Conservation (phyloP, 2,888 invertebrate genomes). For the Scaptomyza reducta region DNA sequence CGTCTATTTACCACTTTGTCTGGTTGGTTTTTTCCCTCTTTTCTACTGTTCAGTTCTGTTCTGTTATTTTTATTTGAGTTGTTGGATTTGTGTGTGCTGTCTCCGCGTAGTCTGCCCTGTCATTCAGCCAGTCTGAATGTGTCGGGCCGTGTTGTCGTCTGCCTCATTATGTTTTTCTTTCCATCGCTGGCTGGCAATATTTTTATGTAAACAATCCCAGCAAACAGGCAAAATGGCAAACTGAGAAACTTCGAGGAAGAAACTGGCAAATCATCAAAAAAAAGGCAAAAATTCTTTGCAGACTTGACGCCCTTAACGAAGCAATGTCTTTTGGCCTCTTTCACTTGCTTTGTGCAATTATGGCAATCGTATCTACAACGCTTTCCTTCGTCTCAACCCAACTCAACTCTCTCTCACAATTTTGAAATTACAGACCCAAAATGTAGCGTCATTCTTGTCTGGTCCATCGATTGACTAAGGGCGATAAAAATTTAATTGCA, state of each 20-base stretch:
- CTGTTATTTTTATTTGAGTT: conserved; percentile 5
- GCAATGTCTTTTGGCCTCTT: conserved; percentile 38
- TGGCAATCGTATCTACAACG: conserved; percentile 14
- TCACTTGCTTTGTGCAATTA: conserved; percentile 73
- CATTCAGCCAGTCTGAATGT: conserved; percentile 41
- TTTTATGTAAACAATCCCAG: conserved; percentile 70
- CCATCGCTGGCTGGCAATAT: conserved; percentile 56
- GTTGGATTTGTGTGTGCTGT: conserved; percentile 27
- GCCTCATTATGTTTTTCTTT: conserved; percentile 68
- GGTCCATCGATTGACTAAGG: conserved; percentile 32
- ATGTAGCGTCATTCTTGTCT: conserved; percentile 49
- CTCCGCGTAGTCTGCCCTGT: conserved; percentile 46
- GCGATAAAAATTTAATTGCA: conserved; percentile 49
- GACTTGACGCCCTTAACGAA: conserved; percentile 55
- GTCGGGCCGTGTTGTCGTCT: conserved; percentile 52
- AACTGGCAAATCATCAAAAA: conserved; percentile 62
- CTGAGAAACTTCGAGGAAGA: conserved; percentile 19
- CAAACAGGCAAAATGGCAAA: conserved; percentile 44
- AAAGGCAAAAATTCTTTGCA: conserved; percentile 12
- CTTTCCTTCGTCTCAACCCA: not conserved
- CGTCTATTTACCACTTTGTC: conserved; percentile 77
- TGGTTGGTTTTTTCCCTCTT: conserved; percentile 43
- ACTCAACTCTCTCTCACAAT: not conserved
- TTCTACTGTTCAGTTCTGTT: conserved; percentile 1
- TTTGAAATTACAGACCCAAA: conserved; percentile 18